These are phyloP conservation scores for Odocoileus virginianus DNA, from an alignment of 2,113 vertebrate genomes.

Conservation along the genomic window DNA sequence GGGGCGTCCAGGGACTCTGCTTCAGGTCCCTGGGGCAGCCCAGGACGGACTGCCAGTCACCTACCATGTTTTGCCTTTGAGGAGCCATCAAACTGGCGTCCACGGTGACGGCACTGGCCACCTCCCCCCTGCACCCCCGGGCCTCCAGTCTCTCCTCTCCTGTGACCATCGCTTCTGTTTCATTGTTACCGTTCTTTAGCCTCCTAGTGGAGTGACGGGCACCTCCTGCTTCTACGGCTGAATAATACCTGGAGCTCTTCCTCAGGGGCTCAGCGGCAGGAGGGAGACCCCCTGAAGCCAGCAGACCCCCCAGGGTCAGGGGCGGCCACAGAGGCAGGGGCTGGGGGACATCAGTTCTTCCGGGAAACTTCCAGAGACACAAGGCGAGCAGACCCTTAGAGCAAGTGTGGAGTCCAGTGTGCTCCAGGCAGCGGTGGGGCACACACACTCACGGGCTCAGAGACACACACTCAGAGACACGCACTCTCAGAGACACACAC, in stretches of 20 bases:
- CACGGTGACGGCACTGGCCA: rapidly evolving
- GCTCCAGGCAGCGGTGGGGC: rapidly evolving
- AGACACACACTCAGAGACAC: too few species aligned
- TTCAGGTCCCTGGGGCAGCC: rapidly evolving
- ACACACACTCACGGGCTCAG: too few species aligned
- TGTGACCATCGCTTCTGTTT: rapidly evolving
- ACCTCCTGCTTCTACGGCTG: rapidly evolving
- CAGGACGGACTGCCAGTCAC: rapidly evolving
- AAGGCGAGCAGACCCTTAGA: rapidly evolving
- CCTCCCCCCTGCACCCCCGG: too few species aligned
- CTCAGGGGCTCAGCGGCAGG: rapidly evolving
- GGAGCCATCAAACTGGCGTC: rapidly evolving
- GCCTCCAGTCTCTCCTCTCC: rapidly evolving
- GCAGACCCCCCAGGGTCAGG: rapidly evolving
- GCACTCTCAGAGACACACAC: too few species aligned
- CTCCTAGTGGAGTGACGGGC: rapidly evolving
- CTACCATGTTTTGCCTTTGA: rapidly evolving
- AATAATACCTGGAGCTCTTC: rapidly evolving
- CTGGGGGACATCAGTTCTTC: rapidly evolving
- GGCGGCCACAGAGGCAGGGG: rapidly evolving
- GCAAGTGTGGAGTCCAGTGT: neutral
- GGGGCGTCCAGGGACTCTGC: rapidly evolving
- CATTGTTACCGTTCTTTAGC: rapidly evolving
- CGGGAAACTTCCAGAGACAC: neutral
- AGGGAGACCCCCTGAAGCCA: neutral